Evolutionary conservation across 1,140 invertebrate species (phyloP).

Genomic region (Polyergus mexicanus): DNA sequence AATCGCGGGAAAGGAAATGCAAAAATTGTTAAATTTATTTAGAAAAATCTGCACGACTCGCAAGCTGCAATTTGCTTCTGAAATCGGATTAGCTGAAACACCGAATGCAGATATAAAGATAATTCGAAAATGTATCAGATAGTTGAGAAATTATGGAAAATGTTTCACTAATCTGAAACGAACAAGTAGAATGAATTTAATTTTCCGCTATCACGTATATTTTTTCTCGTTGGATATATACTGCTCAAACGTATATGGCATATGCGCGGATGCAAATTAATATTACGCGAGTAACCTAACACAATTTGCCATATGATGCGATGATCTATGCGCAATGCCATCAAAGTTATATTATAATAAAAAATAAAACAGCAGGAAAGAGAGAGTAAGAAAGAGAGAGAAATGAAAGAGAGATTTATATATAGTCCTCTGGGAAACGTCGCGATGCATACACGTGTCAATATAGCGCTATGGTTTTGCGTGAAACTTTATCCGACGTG

Average conservation of each 20-base stretch:
- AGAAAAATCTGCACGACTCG: conserved; percentile 15
- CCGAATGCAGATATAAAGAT: conserved; percentile 12
- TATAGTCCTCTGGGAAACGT: conserved; percentile 28
- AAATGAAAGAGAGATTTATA: neutral
- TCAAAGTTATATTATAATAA: conserved; percentile 53
- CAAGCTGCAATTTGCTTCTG: conserved; percentile 36
- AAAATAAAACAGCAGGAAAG: conserved; percentile 25
- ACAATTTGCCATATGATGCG: neutral
- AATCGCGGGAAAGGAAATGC: conserved; percentile 30
- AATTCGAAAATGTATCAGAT: conserved; percentile 10
- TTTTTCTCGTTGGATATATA: neutral
- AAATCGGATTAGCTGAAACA: conserved; percentile 16
- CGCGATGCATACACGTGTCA: conserved; percentile 60
- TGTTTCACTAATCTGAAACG: neutral
- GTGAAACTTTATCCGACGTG: conserved; percentile 58
- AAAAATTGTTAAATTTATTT: conserved; percentile 56
- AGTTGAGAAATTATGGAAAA: conserved; percentile 5
- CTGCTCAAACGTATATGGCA: neutral
- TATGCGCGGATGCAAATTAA: neutral
- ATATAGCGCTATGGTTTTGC: conserved; percentile 63
- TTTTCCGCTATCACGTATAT: neutral
- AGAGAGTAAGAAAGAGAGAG: too few relatives aligned
- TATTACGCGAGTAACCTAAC: neutral
- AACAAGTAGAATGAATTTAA: neutral
- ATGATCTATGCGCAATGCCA: conserved; percentile 34